Base-by-base conservation (phyloP, 1,140 invertebrate genomes). In the Calosoma granatense region DNA sequence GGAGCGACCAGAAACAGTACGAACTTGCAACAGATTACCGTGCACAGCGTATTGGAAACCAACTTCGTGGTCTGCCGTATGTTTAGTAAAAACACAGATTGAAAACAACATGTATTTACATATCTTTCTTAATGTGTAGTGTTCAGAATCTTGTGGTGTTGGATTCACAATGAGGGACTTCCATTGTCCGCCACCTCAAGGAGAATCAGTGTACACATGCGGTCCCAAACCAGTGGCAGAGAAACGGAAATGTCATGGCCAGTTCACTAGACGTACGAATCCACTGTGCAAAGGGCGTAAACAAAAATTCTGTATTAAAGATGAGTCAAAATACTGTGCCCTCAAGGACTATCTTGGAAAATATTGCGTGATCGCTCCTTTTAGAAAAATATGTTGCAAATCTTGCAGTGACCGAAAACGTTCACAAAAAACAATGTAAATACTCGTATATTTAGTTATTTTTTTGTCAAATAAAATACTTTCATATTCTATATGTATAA, bases 131-230 rank as follows among this genome's bases (percentile, higher is more conserved):
- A 6, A 17, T 54, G 54, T 73, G 1, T 66, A 92, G 89, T 93
- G 90, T 73, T 90, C 88, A 0, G 72, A 78, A 30, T 80, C 78
- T 4, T 92, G 90, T 73, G 88, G 88, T 0, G 72, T 75, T 54
- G 90, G 90, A 0, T 64, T 81, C 1, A 82, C 86, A 36, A 74
- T 74, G 1, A 74, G 87, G 11, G 74, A 76, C 4, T 79, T 88
- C 0, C 71, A 74, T 1, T 93, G 90, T 70, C 80, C 83, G 14
- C 73, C 75, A 1, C 53, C 71, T 2, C 63, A 75, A 51, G 73
- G 70, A 17, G 67, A 70, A 53, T 67, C 73, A 19, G 75, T 78
- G 51, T 80, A 75, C 12, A 67, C 75, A 2, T 81, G 78, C 69
- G 59, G 72, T 51, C 56, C 73, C 65, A 54, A 62, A n/a, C 61